Evolutionary conservation across 2,888 invertebrate genomes (phyloP).

Genomic region (Mylabris sibirica): DNA sequence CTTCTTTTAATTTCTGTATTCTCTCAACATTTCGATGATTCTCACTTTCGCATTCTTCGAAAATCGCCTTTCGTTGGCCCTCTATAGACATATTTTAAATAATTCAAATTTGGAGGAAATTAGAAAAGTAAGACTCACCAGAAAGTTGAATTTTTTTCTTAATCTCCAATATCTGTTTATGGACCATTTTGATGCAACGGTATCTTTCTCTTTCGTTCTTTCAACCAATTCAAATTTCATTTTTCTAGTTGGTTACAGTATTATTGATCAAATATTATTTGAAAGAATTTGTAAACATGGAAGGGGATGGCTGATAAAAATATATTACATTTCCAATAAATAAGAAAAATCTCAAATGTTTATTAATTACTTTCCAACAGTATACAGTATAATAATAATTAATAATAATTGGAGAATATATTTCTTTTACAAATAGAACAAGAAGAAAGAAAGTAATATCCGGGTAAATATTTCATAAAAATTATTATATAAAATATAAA

Average conservation of each 20-base stretch:
- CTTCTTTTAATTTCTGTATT: conserved; percentile 75
- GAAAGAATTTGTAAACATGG: no score
- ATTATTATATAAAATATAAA: conserved; percentile 8
- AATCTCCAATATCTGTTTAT: conserved; percentile 82
- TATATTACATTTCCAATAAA: neutral
- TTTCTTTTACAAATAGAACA: neutral
- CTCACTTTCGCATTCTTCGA: conserved; percentile 81
- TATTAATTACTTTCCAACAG: conserved; percentile 14
- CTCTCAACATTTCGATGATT: conserved; percentile 75
- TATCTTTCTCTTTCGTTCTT: conserved; percentile 61
- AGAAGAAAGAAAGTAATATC: neutral
- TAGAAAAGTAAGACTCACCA: conserved; percentile 64
- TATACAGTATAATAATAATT: conserved; percentile 14
- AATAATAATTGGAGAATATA: conserved; percentile 2
- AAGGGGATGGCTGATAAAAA: neutral
- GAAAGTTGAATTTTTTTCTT: conserved; percentile 87
- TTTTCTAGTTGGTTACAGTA: neutral
- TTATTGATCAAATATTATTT: conserved; percentile 10
- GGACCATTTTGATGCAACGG: conserved; percentile 64
- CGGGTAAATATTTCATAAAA: neutral
- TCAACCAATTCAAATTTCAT: conserved; percentile 63
- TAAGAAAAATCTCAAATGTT: conserved; percentile 9
- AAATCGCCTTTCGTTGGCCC: conserved; percentile 84
- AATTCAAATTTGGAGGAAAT: no score
- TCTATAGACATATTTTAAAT: conserved; percentile 62